Percentiles rank a stretch among this genome's conserved stretches.
Conservation (phyloP, 1,140 invertebrate genomes). For the Brevipalpus yothersi region DNA sequence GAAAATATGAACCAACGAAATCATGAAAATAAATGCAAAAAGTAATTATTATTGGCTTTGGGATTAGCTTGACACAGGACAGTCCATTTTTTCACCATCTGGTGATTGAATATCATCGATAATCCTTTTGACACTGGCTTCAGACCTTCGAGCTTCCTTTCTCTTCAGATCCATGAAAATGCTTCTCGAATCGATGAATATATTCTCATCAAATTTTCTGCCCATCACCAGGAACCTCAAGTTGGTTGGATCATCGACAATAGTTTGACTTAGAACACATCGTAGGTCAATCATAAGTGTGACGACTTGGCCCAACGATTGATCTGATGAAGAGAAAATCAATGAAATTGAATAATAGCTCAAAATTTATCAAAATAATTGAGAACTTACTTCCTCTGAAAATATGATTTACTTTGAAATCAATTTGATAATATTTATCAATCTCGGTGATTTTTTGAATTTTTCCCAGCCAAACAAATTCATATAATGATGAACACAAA, state of each 20-base stretch:
- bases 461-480: slow-evolving; percentile 2
- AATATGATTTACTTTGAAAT: neutral
- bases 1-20: no score
- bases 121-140: no score
- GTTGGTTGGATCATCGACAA: neutral
- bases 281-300: neutral
- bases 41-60: no score
- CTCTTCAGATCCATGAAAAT: no score
- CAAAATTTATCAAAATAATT: neutral
- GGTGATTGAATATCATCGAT: no score
- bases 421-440: neutral
- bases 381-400: neutral
- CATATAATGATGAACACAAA: slow-evolving; percentile 3
- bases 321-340: neutral
- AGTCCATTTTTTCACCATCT: no score
- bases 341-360: neutral
- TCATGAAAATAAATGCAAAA: no score
- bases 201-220: no score
- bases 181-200: no score
- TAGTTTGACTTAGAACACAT: neutral
- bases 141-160: no score
- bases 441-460: neutral
- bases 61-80: no score
- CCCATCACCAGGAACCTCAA: neutral
- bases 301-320: neutral